Evolutionary conservation across 2,888 invertebrate genomes (phyloP), one percentile per base, ranked within the genome.

Genomic region (Epistrophe grossulariae): DNA sequence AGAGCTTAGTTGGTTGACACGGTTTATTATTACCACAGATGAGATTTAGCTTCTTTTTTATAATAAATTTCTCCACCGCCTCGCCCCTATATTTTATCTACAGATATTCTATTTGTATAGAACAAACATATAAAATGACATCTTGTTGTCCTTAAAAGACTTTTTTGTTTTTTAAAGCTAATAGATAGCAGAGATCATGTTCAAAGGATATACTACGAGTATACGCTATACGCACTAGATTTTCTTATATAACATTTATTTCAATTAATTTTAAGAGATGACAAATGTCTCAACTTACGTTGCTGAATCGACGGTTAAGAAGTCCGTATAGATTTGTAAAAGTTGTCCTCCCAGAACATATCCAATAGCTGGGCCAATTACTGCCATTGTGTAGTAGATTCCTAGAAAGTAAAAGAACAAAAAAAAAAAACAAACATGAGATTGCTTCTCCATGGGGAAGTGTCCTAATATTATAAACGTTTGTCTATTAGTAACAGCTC

Each of bases 331-430:
- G 77, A 97, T 94, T 89, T 95, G 95, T 87, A 98, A 94, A 91
- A 98, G 94, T 91, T 96, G 96, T 0, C 97, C 97, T 5, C 98
- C 98, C n/a, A 97, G 91, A 38, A 97, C 95, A 92, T 96, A 97
- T 55, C 98, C 98, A 89, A 97, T 92, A 55, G 97, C 97, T 17
- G 97, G 97, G 6, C 97, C 97, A 89, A 97, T 94, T 70, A 96
- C 95, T 24, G 97, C 96, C 95, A 96, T 96, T 15, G 96, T 96
- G 91, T 97, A 97, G 93, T 96, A 97, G 57, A 97, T 95, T 79
- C 96, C 97, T 95, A 93, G 0, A 92, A 94, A 89, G 76, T 77
- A 83, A 62, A 31, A 55, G 48, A 79, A n/a, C n/a, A n/a, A n/a
- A 68, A 28, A 45, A 64, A 57, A 68, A 2, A 17, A 62, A 52